Conservation (phyloP, 1,140 invertebrate genomes). For the Ganaspis sp. region DNA sequence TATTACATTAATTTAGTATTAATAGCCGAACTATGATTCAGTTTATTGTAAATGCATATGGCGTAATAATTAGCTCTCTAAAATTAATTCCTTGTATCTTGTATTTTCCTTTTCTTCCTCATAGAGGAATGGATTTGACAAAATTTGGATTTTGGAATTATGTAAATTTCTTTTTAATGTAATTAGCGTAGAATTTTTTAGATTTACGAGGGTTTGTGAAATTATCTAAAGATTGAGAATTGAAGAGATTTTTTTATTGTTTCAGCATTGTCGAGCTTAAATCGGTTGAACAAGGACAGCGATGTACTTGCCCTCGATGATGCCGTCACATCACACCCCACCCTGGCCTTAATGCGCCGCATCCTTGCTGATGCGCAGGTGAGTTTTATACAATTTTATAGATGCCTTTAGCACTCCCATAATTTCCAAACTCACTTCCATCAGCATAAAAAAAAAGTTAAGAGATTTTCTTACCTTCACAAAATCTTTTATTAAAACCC, state of each 20-base stretch:
- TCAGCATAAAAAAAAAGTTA: background rate
- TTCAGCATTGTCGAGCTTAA: constrained; percentile 71
- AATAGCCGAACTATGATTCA: too few species aligned
- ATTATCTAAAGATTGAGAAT: background rate
- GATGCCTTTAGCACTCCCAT: background rate
- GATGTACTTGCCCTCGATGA: constrained; percentile 71
- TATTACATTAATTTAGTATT: too few species aligned
- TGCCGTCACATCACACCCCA: constrained; percentile 73
- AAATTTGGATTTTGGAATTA: too few species aligned
- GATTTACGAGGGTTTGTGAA: background rate
- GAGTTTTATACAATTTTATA: constrained; percentile 39
- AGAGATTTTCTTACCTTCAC: background rate
- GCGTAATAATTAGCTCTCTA: too few species aligned
- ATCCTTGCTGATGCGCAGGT: constrained; percentile 77
- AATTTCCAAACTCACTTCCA: background rate
- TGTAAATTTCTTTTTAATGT: too few species aligned
- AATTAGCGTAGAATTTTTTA: too few species aligned
- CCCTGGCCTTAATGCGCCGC: constrained; percentile 76
- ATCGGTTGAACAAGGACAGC: constrained; percentile 70
- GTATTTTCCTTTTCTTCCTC: too few species aligned
- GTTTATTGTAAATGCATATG: too few species aligned
- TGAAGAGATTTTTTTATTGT: constrained; percentile 48
- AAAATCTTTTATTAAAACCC: too few species aligned
- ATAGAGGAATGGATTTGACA: too few species aligned
- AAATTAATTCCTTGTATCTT: too few species aligned